Evolutionary conservation across 2,888 invertebrate genomes (phyloP).

Genomic region (Cantharis rufa): DNA sequence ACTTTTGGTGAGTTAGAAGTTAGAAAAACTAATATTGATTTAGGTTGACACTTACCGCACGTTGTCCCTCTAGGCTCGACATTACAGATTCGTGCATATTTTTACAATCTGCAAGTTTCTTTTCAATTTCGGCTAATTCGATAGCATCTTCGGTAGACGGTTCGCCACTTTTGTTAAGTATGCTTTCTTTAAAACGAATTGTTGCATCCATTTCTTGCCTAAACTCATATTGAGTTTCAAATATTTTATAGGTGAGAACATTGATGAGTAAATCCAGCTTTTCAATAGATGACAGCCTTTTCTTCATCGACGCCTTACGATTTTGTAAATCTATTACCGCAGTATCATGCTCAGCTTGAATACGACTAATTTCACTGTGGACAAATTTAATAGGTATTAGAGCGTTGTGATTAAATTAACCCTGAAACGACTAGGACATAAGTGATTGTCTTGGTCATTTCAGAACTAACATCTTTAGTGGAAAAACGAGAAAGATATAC

Average conservation of each 20-base stretch:
- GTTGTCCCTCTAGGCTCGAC: slow-evolving; percentile 40
- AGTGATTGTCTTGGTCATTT: neutral
- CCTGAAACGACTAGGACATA: neutral
- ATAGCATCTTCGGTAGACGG: slow-evolving; percentile 23
- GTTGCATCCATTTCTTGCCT: slow-evolving; percentile 40
- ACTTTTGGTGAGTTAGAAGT: too few species aligned
- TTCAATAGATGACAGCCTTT: slow-evolving; percentile 33
- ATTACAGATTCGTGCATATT: slow-evolving; percentile 40
- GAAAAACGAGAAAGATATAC: neutral
- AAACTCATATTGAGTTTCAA: slow-evolving; percentile 42
- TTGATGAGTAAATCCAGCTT: slow-evolving; percentile 44
- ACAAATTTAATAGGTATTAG: neutral
- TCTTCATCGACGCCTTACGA: slow-evolving; percentile 24
- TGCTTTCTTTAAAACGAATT: slow-evolving; percentile 34
- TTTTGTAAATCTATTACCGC: slow-evolving; percentile 25
- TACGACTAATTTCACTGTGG: slow-evolving; percentile 31
- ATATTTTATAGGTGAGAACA: slow-evolving; percentile 44
- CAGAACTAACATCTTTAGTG: neutral
- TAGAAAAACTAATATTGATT: too few species aligned
- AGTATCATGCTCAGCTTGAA: slow-evolving; percentile 35
- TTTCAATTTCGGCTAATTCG: slow-evolving; percentile 38
- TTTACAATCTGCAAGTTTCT: slow-evolving; percentile 40
- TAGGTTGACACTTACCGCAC: slow-evolving; percentile 33
- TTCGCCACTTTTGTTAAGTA: slow-evolving; percentile 30
- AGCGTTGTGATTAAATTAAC: neutral